Conservation (phyloP, 2,888 invertebrate species). For the Platycheirus albimanus region DNA sequence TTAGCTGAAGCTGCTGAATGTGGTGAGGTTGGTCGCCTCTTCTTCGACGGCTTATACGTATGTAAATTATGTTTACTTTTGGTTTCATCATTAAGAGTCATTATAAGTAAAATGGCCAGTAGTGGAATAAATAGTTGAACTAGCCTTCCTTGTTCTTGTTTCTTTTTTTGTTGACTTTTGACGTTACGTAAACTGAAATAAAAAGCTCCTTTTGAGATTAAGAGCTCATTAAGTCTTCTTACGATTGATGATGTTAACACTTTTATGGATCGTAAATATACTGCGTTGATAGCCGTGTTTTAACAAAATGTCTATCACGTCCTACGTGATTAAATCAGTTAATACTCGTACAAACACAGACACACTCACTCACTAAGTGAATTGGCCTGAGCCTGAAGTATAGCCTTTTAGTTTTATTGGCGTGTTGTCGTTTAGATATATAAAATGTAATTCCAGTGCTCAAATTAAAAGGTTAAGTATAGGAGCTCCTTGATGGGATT, state of each 20-base stretch:
- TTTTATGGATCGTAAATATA: conserved; percentile 70
- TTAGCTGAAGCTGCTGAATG: background rate
- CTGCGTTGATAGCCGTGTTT: conserved; percentile 37
- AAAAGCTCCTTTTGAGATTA: conserved; percentile 31
- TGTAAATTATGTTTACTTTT: conserved; percentile 46
- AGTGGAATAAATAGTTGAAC: conserved; percentile 5
- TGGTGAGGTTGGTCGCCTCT: too few species aligned
- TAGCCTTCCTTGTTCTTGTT: conserved; percentile 3
- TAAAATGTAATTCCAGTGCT: conserved; percentile 33
- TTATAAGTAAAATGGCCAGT: conserved; percentile 36
- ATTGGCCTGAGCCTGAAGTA: conserved; percentile 16
- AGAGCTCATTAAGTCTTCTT: conserved; percentile 66
- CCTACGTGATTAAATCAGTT: conserved; percentile 63
- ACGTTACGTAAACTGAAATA: background rate
- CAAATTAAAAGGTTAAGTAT: conserved; percentile 14
- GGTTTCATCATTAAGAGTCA: conserved; percentile 31
- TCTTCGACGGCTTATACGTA: background rate
- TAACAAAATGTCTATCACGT: conserved; percentile 49
- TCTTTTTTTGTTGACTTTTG: background rate
- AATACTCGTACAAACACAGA: too few species aligned
- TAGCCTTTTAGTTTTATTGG: conserved; percentile 64
- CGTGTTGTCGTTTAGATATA: conserved; percentile 45
- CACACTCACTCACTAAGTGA: conserved; percentile 6
- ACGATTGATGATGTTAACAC: conserved; percentile 67
- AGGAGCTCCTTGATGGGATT: too few species aligned